Percentiles rank a stretch among this genome's conserved stretches.
These are phyloP conservation scores for Thermophis baileyi DNA, from an alignment of 2,113 vertebrate species.

Conservation along the genomic window DNA sequence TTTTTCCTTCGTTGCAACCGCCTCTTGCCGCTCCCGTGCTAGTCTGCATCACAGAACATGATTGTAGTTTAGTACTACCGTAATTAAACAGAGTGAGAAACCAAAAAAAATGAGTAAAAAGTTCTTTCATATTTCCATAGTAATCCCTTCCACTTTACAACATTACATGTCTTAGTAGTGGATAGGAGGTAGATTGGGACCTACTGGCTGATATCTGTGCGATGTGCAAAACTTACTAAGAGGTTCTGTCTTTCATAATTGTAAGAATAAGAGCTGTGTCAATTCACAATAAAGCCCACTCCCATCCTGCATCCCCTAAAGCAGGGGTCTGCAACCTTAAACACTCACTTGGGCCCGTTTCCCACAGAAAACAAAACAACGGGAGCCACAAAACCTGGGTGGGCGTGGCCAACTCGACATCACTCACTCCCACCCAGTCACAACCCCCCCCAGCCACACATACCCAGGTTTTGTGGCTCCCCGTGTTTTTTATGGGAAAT, in stretches of 20 bases:
- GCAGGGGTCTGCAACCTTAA: too few species aligned
- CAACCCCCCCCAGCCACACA: too few species aligned
- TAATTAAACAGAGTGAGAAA: background rate
- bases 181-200: background rate
- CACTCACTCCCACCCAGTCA: too few species aligned
- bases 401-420: too few species aligned
- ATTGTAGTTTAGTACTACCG: background rate
- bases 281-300: background rate
- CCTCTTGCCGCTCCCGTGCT: conserved; percentile 76
- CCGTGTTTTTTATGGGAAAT: too few species aligned
- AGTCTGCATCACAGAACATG: conserved; percentile 67
- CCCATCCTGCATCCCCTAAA: background rate
- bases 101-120: background rate
- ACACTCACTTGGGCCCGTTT: too few species aligned
- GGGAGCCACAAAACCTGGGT: too few species aligned
- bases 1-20: conserved; percentile 61
- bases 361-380: too few species aligned
- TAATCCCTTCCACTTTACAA: background rate
- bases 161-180: background rate
- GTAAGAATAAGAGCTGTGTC: background rate
- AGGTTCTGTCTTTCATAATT: background rate
- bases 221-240: background rate
- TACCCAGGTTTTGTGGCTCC: too few species aligned
- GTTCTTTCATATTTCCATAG: background rate
- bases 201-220: background rate